A percentile compares a stretch with the other conserved stretches of the same genome.
phyloP scores from a whole-genome alignment of 1,140 invertebrate genomes.

The Camponotus vicinus region DNA sequence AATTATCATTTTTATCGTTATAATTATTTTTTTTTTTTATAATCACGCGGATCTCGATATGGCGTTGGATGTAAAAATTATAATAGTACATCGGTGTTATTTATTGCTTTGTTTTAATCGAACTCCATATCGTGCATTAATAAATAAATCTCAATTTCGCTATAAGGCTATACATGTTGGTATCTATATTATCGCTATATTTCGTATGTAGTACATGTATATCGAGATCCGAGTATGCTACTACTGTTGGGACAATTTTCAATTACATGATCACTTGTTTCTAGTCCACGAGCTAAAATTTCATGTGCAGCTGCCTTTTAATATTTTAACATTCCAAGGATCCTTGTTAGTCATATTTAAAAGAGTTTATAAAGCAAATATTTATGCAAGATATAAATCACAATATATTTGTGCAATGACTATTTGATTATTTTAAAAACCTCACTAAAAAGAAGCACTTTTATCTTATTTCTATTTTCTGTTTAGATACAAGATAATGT shows the following conservation, averaged over 20 bases:
- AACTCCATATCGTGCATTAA: background rate
- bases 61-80: background rate
- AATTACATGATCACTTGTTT: slow-evolving; percentile 18
- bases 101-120: slow-evolving; percentile 3
- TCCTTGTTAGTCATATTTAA: slow-evolving; percentile 42
- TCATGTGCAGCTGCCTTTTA: slow-evolving; percentile 35
- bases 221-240: slow-evolving; percentile 22
- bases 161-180: too few species aligned
- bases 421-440: slow-evolving; percentile 14
- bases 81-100: background rate
- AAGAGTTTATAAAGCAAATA: slow-evolving; percentile 35
- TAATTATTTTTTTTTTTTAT: background rate
- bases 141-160: too few species aligned
- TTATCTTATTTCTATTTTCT: slow-evolving; percentile 26
- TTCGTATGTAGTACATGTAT: background rate
- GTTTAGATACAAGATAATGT: slow-evolving; percentile 28
- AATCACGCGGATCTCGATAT: slow-evolving; percentile 1
- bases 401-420: background rate
- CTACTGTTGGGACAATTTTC: background rate
- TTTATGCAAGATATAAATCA: slow-evolving; percentile 17
- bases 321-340: slow-evolving; percentile 56
- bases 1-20: background rate
- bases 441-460: slow-evolving; percentile 14
- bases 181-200: background rate
- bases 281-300: slow-evolving; percentile 46